Conservation (phyloP, 1,140 invertebrate genomes). For the Xylocopa sonorina region DNA sequence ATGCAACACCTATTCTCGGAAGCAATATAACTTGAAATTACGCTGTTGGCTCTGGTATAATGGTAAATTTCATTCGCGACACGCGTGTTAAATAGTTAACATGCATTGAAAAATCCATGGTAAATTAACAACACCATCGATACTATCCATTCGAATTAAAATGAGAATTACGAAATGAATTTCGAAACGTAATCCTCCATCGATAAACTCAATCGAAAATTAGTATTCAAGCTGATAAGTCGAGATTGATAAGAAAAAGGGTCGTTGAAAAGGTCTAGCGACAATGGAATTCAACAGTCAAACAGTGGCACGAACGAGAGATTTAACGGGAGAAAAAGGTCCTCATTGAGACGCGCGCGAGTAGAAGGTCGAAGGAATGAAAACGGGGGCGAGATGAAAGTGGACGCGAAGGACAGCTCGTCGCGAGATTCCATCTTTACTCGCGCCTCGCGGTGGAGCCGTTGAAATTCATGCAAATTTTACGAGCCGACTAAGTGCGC, state of each 20-base stretch:
- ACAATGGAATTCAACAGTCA: too few species aligned
- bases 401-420: background rate
- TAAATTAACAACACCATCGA: background rate
- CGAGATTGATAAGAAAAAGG: background rate
- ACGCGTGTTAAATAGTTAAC: too few species aligned
- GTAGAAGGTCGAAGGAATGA: background rate
- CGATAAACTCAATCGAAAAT: too few species aligned
- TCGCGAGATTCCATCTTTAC: background rate
- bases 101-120: too few species aligned
- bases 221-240: background rate
- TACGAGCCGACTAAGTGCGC: slow-evolving; percentile 21
- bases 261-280: background rate
- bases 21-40: background rate
- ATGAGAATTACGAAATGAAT: too few species aligned
- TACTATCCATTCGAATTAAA: background rate
- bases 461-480: slow-evolving; percentile 34
- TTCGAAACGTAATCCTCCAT: too few species aligned
- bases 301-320: background rate
- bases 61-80: slow-evolving; percentile 10
- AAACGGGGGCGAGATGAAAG: slow-evolving; percentile 1
- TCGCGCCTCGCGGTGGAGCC: background rate
- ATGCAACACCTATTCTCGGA: background rate
- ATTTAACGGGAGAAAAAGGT: background rate
- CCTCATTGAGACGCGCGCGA: background rate
- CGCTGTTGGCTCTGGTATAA: background rate